Conservation (phyloP, 2,113 vertebrate species). For the Setophaga coronata region DNA sequence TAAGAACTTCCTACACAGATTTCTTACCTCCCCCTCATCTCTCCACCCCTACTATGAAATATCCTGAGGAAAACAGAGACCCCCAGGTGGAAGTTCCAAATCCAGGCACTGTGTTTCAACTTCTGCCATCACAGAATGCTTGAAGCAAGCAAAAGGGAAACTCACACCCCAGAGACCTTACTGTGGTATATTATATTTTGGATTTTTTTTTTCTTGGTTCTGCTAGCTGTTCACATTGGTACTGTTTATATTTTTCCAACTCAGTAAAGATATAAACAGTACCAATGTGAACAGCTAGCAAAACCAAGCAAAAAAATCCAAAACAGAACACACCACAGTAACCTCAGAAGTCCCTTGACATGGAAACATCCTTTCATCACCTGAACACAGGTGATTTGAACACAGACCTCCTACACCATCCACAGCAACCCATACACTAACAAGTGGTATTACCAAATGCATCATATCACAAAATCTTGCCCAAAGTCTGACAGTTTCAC, state of each 20-base stretch:
- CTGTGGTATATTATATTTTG: too few species aligned
- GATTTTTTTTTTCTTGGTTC: too few species aligned
- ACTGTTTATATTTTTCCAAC: not conserved
- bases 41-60: not conserved
- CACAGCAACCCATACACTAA: not conserved
- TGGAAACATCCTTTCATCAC: not conserved
- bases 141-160: not conserved
- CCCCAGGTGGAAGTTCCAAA: not conserved
- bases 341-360: not conserved
- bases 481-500: not conserved
- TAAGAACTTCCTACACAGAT: not conserved
- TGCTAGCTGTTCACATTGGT: too few species aligned
- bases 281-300: not conserved
- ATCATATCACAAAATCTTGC: not conserved
- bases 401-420: not conserved
- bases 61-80: not conserved
- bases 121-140: not conserved
- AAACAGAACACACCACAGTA: not conserved
- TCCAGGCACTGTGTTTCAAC: not conserved
- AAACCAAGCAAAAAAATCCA: not conserved
- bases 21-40: not conserved
- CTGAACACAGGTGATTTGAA: not conserved
- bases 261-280: not conserved
- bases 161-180: not conserved
- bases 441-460: not conserved